Evolutionary conservation across 2,113 vertebrate species (phyloP), one percentile per base, ranked within the genome.

Genomic region (Ammodytes marinus): DNA sequence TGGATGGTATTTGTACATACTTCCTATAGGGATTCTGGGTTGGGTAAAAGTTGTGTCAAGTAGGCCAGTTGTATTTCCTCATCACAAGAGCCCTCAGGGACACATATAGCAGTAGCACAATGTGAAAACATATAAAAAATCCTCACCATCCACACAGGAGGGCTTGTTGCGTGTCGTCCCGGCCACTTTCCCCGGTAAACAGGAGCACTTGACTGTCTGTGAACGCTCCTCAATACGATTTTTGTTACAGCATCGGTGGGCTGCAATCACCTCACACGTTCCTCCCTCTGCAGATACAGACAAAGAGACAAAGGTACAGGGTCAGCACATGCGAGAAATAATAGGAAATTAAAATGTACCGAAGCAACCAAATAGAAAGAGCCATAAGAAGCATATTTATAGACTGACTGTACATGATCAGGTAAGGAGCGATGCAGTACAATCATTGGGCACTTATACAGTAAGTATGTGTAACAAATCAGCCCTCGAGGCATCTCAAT

Each of bases 221-320:
- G 99, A 99, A 77, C 99, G 96, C 88, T 99, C 99, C 91, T 99
- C 99, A 50, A 99, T 99, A 64, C 98, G 97, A 91, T 99, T 99
- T 96, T 99, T 99, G 95, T 99, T 99, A 94, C 99, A 99, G 90
- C 98, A 99, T 93, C 99, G 96, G 94, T 99, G 99, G 46, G 99
- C 99, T 4, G 98, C 98, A 68, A 99, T 99, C 93, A 99, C 98
- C 95, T 99, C 98, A 88, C 98, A 99, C 0, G 98, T 99, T 76
- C 98, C 98, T 87, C 98, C 98, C 96, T 99, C 98, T 99, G 96
- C 78, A 50, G 80, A 95, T 10, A 76, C 0, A 57, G 19, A 94
- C 82, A 95, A 39, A 63, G 88, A 92, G 12, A 86, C 13, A 74
- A 5, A 67, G 15, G 14, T 5, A 61, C 40, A 47, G 1, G 13